Conservation (phyloP, 2,888 invertebrate genomes). For the Apotomis turbidana region DNA sequence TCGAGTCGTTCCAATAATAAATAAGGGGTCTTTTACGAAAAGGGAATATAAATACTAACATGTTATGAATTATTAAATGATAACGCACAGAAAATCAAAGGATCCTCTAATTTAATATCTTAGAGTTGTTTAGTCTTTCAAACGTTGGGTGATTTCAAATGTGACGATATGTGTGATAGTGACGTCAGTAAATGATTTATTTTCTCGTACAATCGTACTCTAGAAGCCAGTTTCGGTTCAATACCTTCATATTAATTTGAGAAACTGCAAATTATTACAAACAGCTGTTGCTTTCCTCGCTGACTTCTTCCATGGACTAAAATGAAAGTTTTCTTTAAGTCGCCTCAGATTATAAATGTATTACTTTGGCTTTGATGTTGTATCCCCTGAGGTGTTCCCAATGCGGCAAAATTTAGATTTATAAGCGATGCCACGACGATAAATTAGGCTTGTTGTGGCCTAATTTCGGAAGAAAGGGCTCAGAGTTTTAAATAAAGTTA, state of each 20-base stretch:
- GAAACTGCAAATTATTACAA: conserved; percentile 27
- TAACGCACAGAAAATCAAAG: neutral
- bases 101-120: neutral
- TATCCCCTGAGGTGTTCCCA: conserved; percentile 4
- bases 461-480: conserved; percentile 8
- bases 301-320: conserved; percentile 4
- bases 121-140: conserved; percentile 16
- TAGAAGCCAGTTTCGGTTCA: conserved; percentile 8
- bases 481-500: conserved; percentile 6
- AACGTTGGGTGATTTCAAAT: conserved; percentile 8
- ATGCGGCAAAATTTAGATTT: conserved; percentile 20
- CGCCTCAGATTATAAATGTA: conserved; percentile 24
- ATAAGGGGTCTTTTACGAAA: neutral
- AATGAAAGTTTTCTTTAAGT: conserved; percentile 26
- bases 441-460: conserved; percentile 13
- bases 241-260: conserved; percentile 8
- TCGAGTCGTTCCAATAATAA: neutral
- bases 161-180: conserved; percentile 5
- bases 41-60: neutral
- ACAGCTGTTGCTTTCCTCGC: conserved; percentile 17
- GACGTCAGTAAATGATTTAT: conserved; percentile 36
- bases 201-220: conserved; percentile 1
- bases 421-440: conserved; percentile 18
- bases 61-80: neutral
- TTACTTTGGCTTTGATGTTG: conserved; percentile 18